A percentile compares a stretch with the other conserved stretches of the same genome.
Evolutionary conservation across 1,140 invertebrate species (phyloP).

Genomic region (Holcopasites calliopsidis): DNA sequence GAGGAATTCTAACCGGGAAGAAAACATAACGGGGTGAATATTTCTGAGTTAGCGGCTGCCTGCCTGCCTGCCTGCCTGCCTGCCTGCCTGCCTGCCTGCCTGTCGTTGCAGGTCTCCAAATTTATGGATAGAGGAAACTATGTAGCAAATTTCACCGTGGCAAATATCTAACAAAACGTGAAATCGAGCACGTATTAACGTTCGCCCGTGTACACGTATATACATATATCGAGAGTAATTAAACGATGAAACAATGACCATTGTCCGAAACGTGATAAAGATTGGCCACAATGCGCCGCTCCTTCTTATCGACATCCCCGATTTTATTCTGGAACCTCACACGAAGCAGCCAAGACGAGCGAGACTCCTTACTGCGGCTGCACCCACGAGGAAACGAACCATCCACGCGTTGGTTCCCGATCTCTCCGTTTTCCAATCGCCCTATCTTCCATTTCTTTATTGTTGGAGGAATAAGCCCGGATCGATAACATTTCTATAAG

Average conservation of each 20-base stretch:
- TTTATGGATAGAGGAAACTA: no score
- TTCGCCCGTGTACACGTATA: neutral
- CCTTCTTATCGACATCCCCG: constrained; percentile 52
- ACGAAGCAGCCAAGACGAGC: constrained; percentile 44
- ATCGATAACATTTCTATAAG: no score
- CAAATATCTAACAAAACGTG: constrained; percentile 26
- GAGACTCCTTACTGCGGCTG: constrained; percentile 30
- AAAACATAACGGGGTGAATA: no score
- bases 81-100: no score
- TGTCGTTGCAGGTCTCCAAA: no score
- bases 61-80: no score
- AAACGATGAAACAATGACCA: constrained; percentile 57
- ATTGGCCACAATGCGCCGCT: constrained; percentile 47
- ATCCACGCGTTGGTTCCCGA: neutral
- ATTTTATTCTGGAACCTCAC: constrained; percentile 47
- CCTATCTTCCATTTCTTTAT: constrained; percentile 5
- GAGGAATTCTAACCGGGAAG: no score
- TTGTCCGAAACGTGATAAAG: constrained; percentile 56
- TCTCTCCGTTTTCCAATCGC: neutral
- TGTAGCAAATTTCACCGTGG: constrained; percentile 8
- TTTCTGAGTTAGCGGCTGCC: no score
- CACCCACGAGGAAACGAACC: constrained; percentile 20
- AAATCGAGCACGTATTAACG: constrained; percentile 45
- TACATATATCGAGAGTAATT: constrained; percentile 51
- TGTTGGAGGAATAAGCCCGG: no score